Evolutionary conservation across 2,797 vertebrate species (phyloP).

Genomic region (Hoplostethus mediterraneus): DNA sequence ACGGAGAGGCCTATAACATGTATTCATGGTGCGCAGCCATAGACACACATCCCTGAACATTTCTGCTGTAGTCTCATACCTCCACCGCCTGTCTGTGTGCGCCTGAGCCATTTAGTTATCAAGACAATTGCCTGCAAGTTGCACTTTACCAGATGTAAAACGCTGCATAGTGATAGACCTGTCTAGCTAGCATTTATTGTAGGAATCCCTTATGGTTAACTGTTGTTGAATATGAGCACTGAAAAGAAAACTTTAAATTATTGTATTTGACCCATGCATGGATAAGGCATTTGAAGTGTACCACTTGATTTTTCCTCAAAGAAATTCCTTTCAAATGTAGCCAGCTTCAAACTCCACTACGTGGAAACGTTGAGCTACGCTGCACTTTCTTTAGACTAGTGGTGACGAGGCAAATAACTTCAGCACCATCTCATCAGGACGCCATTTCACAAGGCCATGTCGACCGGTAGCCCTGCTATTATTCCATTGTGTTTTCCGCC

Average conservation of each 20-base stretch:
- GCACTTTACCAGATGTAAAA: not conserved
- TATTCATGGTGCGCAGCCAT: constrained; percentile 24
- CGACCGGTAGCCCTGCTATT: not conserved
- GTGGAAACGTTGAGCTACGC: not conserved
- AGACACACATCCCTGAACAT: not conserved
- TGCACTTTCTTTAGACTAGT: constrained; percentile 37
- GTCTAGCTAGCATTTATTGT: not conserved
- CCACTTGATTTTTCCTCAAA: no score
- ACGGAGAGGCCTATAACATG: constrained; percentile 53
- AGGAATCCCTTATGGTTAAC: constrained; percentile 8
- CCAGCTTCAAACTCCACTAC: not conserved
- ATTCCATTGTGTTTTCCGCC: constrained; percentile 60
- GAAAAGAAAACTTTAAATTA: not conserved
- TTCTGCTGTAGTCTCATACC: not conserved
- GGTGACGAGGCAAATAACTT: constrained; percentile 67
- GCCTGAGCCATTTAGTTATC: no score
- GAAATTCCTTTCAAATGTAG: not conserved
- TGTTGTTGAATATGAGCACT: constrained; percentile 51
- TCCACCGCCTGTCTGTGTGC: rapidly evolving
- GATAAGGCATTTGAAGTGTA: no score
- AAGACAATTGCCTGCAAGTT: not conserved
- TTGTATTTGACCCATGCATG: not conserved
- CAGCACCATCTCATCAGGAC: constrained; percentile 77
- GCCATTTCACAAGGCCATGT: constrained; percentile 81
- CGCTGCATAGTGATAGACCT: no score